Evolutionary conservation across 2,113 vertebrate species (phyloP), one percentile per base, ranked within the genome.

Genomic region (Etheostoma cragini): DNA sequence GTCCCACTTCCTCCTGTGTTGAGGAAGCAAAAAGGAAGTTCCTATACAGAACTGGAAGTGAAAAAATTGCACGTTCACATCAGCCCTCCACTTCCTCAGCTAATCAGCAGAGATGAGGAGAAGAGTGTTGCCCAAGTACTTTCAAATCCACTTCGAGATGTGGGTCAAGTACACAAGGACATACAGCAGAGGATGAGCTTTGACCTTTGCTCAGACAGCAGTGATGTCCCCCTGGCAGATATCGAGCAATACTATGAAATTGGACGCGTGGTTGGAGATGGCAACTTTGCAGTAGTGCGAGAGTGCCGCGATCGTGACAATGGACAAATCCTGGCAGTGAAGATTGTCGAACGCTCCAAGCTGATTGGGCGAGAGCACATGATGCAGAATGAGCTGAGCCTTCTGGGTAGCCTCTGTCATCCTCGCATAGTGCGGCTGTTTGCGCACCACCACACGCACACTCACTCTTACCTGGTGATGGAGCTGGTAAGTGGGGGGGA

Each of bases 251-350:
- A 92, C 61, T 99, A 99, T 0, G 96, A 98, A 69, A 93, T 97
- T 1, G 97, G 97, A 38, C 93, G 95, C 8, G 95, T 96, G 88
- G 95, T 99, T 0, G 98, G 98, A 24, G 98, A 99, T 0, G 98
- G 98, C 2, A 99, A 99, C 86, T 99, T 99, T 56, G 98, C 98
- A 0, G 93, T 98, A 47, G 98, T 99, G 79, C 96, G 95, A 74
- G 96, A 97, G 84, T 98, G 98, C 81, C 85, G 92, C 60, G 95
- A 93, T 24, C 95, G 94, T 0, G 90, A 90, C 73, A 93, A 87
- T 7, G 89, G 92, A 33, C 93, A 94, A 86, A 92, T 83, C 14
- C 96, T 97, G 0, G 98, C 98, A 12, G 92, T 99, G 95, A 99
- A 99, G 92, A 96, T 99, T 4, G 95, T 99, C 0, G 96, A 98